phyloP scores from a whole-genome alignment of 2,888 invertebrate genomes.

The Phyllotreta cruciferae region DNA sequence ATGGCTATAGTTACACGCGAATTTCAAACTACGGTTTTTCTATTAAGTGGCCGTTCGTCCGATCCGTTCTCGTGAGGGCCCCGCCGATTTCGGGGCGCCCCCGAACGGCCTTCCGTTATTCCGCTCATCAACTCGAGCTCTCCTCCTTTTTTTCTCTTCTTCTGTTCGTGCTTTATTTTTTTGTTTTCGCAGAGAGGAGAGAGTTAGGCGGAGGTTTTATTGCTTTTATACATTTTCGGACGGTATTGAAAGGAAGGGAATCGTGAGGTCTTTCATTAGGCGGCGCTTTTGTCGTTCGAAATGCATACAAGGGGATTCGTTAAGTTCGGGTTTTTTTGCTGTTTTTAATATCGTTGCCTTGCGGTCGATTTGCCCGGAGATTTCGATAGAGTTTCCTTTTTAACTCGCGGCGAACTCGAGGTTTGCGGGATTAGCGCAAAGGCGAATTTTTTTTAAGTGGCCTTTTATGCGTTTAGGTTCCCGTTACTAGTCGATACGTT shows the following conservation, averaged over 20 bases:
- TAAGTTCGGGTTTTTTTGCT: too few species aligned
- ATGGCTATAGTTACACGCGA: slow-evolving; percentile 55
- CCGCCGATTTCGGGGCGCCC: slow-evolving; percentile 26
- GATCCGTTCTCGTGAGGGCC: slow-evolving; percentile 37
- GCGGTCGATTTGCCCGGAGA: too few species aligned
- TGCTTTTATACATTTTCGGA: slow-evolving; percentile 21
- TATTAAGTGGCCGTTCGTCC: slow-evolving; percentile 48
- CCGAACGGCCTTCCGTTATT: slow-evolving; percentile 26
- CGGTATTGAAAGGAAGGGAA: slow-evolving; percentile 16
- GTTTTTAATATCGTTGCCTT: too few species aligned
- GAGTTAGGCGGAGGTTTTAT: slow-evolving; percentile 19
- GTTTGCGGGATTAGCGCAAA: too few species aligned
- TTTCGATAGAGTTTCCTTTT: too few species aligned
- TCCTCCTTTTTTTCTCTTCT: slow-evolving; percentile 13
- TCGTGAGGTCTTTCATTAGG: neutral
- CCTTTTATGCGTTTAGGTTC: too few species aligned
- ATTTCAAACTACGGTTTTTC: slow-evolving; percentile 53
- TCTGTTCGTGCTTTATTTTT: too few species aligned
- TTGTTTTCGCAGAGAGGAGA: neutral
- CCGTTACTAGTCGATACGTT: too few species aligned
- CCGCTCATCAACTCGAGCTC: slow-evolving; percentile 23
- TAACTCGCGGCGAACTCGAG: too few species aligned
- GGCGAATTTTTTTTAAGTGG: too few species aligned
- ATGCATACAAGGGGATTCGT: too few species aligned
- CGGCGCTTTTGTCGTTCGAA: too few species aligned